Evolutionary conservation across 2,888 invertebrate genomes (phyloP).

Genomic region (Dendrolimus pini): DNA sequence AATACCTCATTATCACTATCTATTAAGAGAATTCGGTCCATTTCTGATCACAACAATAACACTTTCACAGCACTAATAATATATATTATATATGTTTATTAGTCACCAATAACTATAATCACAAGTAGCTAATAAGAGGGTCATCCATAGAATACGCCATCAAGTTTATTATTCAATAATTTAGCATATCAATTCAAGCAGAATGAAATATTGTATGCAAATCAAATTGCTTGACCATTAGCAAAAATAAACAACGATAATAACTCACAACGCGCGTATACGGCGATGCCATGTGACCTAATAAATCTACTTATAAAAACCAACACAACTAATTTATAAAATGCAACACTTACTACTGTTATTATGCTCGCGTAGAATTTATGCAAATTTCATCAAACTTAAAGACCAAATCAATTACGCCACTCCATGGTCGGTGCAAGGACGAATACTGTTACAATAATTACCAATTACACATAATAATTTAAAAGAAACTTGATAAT

Average conservation of each 20-base stretch:
- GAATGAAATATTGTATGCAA: slow-evolving; percentile 64
- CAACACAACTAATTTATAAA: slow-evolving; percentile 36
- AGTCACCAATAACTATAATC: neutral
- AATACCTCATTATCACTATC: slow-evolving; percentile 54
- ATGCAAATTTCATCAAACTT: slow-evolving; percentile 60
- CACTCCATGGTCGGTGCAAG: slow-evolving; percentile 36
- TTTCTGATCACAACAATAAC: slow-evolving; percentile 20
- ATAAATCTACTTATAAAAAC: slow-evolving; percentile 7
- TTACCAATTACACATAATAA: slow-evolving; percentile 13
- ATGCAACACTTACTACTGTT: slow-evolving; percentile 53
- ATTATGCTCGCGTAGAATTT: slow-evolving; percentile 42
- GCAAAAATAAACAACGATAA: slow-evolving; percentile 45
- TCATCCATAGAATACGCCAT: neutral
- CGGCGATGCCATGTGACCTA: slow-evolving; percentile 38
- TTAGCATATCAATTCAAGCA: slow-evolving; percentile 26
- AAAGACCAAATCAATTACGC: slow-evolving; percentile 35
- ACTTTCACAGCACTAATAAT: slow-evolving; percentile 10
- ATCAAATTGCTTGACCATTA: slow-evolving; percentile 52
- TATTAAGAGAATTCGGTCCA: slow-evolving; percentile 46
- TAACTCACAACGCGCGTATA: slow-evolving; percentile 37
- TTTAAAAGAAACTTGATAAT: slow-evolving; percentile 6
- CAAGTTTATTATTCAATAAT: neutral
- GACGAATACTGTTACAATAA: slow-evolving; percentile 16
- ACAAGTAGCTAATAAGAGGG: neutral
- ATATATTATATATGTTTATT: slow-evolving; percentile 4